Evolutionary conservation across 1,140 invertebrate genomes (phyloP), one percentile per base, ranked within the genome.

Genomic region (Zaprionus tsacasi): DNA sequence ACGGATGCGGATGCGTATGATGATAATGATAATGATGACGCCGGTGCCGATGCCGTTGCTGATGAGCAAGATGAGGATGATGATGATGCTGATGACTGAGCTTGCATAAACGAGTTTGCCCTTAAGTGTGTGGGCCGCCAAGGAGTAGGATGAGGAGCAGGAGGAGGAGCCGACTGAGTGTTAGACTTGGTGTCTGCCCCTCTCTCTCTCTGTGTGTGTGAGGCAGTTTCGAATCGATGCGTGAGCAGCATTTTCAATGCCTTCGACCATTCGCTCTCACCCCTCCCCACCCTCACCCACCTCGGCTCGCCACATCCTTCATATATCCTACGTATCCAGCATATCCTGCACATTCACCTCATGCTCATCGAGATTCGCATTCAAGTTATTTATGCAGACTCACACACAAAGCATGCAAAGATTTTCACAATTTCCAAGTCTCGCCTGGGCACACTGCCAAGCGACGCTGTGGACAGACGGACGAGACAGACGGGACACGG

Each of bases 341-440:
- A 17, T 45, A 45, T 55, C 25, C 52, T 57, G 27, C 25, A 17
- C 48, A 27, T 13, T 55, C 68, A 61, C 40, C 60, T 71, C 54
- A 57, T 65, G 56, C 65, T 61, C 67, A 56, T 36, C 70, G 30
- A 27, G 45, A 36, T 30, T 56, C 67, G 66, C 82, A 79, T 54
- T 50, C 50, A 74, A 80, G 61, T 87, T 87, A 87, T 87, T 87
- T 87, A 87, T 87, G 82, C 80, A 88, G 71, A 88, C 82, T 88
- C 82, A 88, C 82, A 88, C 64, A 87, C 72, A 88, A 74, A 87
- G 79, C 82, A 82, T 87, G 79, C 79, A 82, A 82, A 87, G 82
- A 73, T 86, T 86, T 82, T 82, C 17, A 17, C 74, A 75, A 78
- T 74, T 60, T 57, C 45, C 45, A 10, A 10, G 25, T 11, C 10